phyloP scores from a whole-genome alignment of 1,140 invertebrate genomes.

The Ceratina japonica region DNA sequence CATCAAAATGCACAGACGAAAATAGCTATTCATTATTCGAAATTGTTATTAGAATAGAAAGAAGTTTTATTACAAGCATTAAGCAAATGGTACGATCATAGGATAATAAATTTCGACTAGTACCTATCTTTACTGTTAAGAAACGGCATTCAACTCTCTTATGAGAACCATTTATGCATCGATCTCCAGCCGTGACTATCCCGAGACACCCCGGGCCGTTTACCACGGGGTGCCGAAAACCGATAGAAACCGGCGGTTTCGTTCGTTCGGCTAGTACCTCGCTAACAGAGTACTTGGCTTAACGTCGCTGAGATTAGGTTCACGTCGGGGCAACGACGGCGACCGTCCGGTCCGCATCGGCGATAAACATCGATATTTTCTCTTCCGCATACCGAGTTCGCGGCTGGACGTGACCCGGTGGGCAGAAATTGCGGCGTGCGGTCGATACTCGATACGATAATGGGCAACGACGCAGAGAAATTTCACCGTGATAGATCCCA shows the following conservation, averaged over 20 bases:
- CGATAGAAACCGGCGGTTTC: conserved; percentile 11
- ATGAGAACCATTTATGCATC: too few species aligned
- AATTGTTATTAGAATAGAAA: too few species aligned
- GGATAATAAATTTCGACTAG: too few species aligned
- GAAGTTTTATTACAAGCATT: too few species aligned
- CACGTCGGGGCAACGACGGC: conserved; percentile 51
- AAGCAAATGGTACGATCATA: too few species aligned
- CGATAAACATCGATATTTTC: conserved; percentile 78
- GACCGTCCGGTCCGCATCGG: conserved; percentile 54
- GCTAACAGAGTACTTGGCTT: conserved; percentile 22
- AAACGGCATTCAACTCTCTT: too few species aligned
- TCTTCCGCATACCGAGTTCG: conserved; percentile 78
- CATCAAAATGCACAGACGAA: too few species aligned
- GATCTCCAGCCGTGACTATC: too few species aligned
- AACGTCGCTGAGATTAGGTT: conserved; percentile 55
- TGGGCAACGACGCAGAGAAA: conserved; percentile 71
- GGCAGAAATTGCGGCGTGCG: conserved; percentile 73
- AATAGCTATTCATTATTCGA: too few species aligned
- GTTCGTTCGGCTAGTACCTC: not conserved
- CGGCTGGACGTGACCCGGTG: conserved; percentile 73
- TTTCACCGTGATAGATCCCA: conserved; percentile 57
- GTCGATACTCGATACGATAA: conserved; percentile 73
- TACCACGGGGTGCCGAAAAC: conserved; percentile 22
- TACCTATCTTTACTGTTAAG: too few species aligned
- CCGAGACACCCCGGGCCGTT: too few species aligned